These are phyloP conservation scores for Phyllotreta striolata DNA, from an alignment of 2,888 invertebrate genomes.

Conservation along the genomic window DNA sequence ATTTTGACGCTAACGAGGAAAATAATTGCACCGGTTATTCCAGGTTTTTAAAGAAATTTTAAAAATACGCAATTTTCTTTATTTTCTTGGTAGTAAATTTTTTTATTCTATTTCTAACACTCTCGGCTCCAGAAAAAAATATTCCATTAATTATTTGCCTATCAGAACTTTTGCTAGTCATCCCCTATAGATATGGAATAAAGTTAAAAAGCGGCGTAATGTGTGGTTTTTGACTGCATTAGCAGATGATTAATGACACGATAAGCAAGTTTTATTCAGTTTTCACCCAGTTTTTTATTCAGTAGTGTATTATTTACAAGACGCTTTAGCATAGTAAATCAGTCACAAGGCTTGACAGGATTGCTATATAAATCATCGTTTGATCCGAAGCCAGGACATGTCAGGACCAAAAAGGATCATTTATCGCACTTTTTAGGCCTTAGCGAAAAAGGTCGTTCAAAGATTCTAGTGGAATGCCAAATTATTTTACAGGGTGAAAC, in stretches of 20 bases:
- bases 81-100: not conserved
- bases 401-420: slow-evolving; percentile 53
- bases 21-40: not conserved
- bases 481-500: slow-evolving; percentile 2
- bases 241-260: slow-evolving; percentile 59
- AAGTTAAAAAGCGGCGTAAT: slow-evolving; percentile 57
- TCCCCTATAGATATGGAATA: slow-evolving; percentile 46
- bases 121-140: slow-evolving; percentile 7
- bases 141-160: slow-evolving; percentile 8
- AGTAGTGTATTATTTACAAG: slow-evolving; percentile 53
- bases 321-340: slow-evolving; percentile 60
- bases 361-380: slow-evolving; percentile 60
- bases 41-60: not conserved
- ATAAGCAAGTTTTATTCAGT: slow-evolving; percentile 47
- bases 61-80: not conserved
- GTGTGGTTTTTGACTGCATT: slow-evolving; percentile 59
- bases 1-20: too few relatives aligned
- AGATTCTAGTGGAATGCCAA: slow-evolving; percentile 3
- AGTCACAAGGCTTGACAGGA: slow-evolving; percentile 55
- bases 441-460: not conserved
- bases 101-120: slow-evolving; percentile 2
- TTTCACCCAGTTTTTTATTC: slow-evolving; percentile 51
- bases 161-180: slow-evolving; percentile 47
- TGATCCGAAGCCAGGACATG: slow-evolving; percentile 50
- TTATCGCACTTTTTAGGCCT: slow-evolving; percentile 52